Percentiles rank a stretch among this genome's conserved stretches.
Conservation (phyloP, 1,140 invertebrate species). For the Drosophila nasuta region DNA sequence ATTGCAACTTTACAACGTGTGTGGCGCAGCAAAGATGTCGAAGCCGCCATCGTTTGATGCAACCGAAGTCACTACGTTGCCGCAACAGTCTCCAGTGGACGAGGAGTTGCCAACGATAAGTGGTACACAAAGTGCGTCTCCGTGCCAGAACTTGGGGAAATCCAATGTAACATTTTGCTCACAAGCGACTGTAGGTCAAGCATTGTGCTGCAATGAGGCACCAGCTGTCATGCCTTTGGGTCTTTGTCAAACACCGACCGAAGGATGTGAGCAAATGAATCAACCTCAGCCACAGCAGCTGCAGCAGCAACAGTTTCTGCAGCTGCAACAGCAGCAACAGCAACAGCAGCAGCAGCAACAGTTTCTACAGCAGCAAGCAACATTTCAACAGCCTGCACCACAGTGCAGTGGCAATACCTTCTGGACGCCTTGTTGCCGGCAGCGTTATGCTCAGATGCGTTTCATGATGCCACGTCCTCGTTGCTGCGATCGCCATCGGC, state of each 20-base stretch:
- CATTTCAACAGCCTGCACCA: not conserved
- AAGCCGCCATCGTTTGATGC: not conserved
- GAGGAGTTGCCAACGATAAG: not conserved
- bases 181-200: not conserved
- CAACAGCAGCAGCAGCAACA: slow-evolving; percentile 17
- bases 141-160: not conserved
- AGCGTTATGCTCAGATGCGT: slow-evolving; percentile 61
- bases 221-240: no score
- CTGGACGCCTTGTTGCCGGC: slow-evolving; percentile 42
- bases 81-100: not conserved
- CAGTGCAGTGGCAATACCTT: slow-evolving; percentile 13
- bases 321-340: slow-evolving; percentile 34
- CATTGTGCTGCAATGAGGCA: not conserved
- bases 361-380: slow-evolving; percentile 14
- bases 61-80: not conserved
- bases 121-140: not conserved
- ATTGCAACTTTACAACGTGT: slow-evolving; percentile 42
- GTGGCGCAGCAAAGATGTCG: slow-evolving; percentile 1
- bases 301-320: slow-evolving; percentile 52
- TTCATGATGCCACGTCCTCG: slow-evolving; percentile 70
- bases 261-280: not conserved
- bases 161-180: not conserved
- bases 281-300: slow-evolving; percentile 24
- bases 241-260: not conserved
- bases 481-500: slow-evolving; percentile 38